phyloP scores from a whole-genome alignment of 2,113 vertebrate genomes.

The Microcebus murinus region DNA sequence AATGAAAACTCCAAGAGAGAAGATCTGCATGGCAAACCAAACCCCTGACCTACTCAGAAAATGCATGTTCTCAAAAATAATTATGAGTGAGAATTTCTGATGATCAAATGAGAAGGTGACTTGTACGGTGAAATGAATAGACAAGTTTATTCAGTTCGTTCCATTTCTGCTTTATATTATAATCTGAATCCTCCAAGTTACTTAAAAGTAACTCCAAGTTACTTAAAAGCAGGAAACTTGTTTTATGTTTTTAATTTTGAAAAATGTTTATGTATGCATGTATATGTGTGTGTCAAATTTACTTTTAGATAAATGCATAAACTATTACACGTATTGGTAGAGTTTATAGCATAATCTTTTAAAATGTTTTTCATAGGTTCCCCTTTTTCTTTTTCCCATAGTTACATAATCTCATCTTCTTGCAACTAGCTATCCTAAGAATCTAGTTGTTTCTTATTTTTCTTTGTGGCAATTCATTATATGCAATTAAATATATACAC shows the following conservation, averaged over 20 bases:
- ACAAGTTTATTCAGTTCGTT: background rate
- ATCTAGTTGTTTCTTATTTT: background rate
- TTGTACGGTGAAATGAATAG: background rate
- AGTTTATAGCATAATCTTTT: background rate
- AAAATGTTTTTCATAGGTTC: background rate
- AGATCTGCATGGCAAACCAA: background rate
- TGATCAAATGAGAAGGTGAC: background rate
- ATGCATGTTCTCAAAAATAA: background rate
- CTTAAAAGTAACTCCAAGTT: background rate
- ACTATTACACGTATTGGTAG: background rate
- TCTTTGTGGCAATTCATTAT: background rate
- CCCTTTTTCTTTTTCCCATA: background rate
- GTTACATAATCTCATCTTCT: background rate
- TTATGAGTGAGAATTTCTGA: background rate
- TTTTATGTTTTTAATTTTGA: constrained; percentile 6
- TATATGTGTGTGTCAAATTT: background rate
- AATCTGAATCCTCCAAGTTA: background rate
- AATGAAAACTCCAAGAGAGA: background rate
- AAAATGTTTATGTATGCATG: background rate
- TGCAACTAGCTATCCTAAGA: background rate
- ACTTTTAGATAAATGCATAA: background rate
- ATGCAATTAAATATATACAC: background rate
- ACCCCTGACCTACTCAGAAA: background rate
- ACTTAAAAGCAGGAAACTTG: background rate
- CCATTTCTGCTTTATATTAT: background rate